Evolutionary conservation across 2,797 vertebrate genomes (phyloP), one percentile per base, ranked within the genome.

Genomic region (Peromyscus eremicus): DNA sequence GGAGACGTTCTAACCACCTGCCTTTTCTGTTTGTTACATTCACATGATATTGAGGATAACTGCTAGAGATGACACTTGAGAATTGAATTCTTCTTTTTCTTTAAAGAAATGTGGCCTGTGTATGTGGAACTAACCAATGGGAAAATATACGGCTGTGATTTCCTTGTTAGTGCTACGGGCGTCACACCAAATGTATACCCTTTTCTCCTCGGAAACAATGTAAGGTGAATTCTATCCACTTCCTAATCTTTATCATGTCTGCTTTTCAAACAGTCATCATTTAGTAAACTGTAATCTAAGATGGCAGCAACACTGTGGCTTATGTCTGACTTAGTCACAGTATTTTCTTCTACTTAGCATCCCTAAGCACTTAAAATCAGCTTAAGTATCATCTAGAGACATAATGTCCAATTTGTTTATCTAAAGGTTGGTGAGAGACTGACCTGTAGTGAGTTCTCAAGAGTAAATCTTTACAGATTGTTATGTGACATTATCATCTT

Each of bases 131-230:
- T 99, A 97, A 99, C 99, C 89, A 99, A 99, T 49, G 99, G 99
- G 80, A 99, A 99, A 97, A 99, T 98, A 5, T 99, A 99, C 64
- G 99, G 99, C 97, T 99, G 99, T 25, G 98, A 99, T 98, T 99
- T 99, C 96, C 98, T 99, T 34, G 99, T 99, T 97, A 99, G 99
- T 40, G 99, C 99, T 89, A 99, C 99, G 0, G 99, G 99, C 82
- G 99, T 99, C 16, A 98, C 98, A 66, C 99, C 99, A 87, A 99
- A 99, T 92, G 98, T 98, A 2, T 98, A 99, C 70, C 99, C 99
- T 0, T 99, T 99, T 98, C 98, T 99, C 96, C 97, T 96, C n/a
- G 99, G 99, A 86, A 99, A 99, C 98, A 98, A 98, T 0, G 99
- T 99, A 98, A 99, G 99, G 95, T 96, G 85, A 92, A 80, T 46